Base-by-base conservation (phyloP, 2,113 vertebrate species). In the Xenopus borealis region DNA sequence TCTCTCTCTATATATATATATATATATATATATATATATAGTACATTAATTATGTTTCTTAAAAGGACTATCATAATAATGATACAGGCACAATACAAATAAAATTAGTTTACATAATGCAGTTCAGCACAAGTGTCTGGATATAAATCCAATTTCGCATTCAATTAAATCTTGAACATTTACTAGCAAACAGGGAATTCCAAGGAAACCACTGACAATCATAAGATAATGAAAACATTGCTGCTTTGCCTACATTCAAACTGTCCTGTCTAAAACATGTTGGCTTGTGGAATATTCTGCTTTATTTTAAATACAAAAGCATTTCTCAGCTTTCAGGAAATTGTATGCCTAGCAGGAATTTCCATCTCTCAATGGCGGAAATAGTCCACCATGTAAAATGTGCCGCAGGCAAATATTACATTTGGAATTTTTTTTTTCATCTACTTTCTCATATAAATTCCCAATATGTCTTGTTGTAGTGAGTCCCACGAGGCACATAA, bases 361-460 rank as follows among this genome's bases (percentile, higher is more conserved):
- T 75, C 73, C 73, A 69, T 75, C 52, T 50, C 66, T 69, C n/a
- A 61, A 55, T 77, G 50, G 67, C 30, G 67, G 67, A 77, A 77
- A 77, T 77, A 70, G 62, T 69, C 59, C 59, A 62, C 67, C 14
- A 18, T 62, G 61, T 77, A 77, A 70, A 70, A 77, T 70, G 50
- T 77, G 74, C 74, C 33, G 47, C 74, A 77, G 74, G 66, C 74
- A 77, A 47, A 70, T 59, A 64, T 57, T 77, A 69, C 74, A 70
- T 75, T n/a, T 62, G 58, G 16, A n/a, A 27, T 27, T 62, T 68
- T 30, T 3, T 46, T 46, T 67, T 50, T 44, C 16, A 7, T 65
- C 40, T 44, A 9, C 17, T 65, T 13, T 50, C 18, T 45, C 58
- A 61, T 67, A 61, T 61, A 61, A 61, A 61, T 50, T 67, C 40